Conservation (phyloP, 2,797 vertebrate species). For the Oophaga sylvatica region DNA sequence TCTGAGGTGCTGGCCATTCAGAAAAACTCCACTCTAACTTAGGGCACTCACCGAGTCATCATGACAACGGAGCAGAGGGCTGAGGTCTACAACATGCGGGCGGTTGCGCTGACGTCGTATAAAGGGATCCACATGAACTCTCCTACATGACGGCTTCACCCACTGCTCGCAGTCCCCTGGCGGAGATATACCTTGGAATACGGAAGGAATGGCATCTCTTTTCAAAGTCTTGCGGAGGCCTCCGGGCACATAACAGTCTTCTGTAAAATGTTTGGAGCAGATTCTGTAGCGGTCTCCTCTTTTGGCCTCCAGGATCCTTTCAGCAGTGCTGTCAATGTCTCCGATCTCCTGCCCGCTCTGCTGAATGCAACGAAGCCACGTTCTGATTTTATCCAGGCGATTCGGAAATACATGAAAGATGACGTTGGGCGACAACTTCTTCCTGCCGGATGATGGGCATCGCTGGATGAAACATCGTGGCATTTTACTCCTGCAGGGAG, state of each 20-base stretch:
- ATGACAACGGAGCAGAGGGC: not conserved
- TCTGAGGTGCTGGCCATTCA: too few relatives aligned
- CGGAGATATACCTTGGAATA: not conserved
- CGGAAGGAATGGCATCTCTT: conserved; percentile 10
- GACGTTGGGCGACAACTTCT: not conserved
- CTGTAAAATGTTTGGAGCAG: conserved; percentile 33
- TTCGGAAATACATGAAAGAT: conserved; percentile 27
- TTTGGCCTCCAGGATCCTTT: not conserved
- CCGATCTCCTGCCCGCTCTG: conserved; percentile 20
- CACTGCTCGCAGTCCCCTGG: not conserved
- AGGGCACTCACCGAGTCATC: not conserved
- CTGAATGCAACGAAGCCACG: not conserved
- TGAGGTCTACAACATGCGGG: not conserved
- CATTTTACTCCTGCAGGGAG: not conserved
- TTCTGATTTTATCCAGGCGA: conserved; percentile 15
- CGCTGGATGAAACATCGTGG: conserved; percentile 26
- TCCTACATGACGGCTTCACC: not conserved
- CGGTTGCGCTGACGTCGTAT: not conserved
- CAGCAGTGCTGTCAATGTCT: not conserved
- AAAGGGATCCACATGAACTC: not conserved
- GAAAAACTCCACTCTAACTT: not conserved
- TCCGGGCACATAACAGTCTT: conserved; percentile 16
- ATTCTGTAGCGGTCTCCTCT: conserved; percentile 6
- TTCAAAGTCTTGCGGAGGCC: not conserved
- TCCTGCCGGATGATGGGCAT: not conserved